Conservation (phyloP, 2,797 vertebrate genomes). For the Nannoperca australis region DNA sequence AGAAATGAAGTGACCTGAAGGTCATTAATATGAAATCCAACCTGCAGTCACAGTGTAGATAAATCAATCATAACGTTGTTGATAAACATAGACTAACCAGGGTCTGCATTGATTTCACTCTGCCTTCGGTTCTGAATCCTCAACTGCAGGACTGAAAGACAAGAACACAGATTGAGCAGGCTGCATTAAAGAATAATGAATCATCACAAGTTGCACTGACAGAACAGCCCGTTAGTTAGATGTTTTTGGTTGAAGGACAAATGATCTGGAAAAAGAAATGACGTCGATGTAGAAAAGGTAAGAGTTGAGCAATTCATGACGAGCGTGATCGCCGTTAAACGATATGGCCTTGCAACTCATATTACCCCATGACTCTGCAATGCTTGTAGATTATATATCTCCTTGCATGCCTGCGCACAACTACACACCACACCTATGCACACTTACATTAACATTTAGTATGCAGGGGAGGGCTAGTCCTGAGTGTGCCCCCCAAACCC, state of each 20-base stretch:
- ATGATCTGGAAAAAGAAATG: conserved; percentile 22
- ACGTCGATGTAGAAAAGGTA: conserved; percentile 10
- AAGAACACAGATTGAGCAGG: conserved; percentile 48
- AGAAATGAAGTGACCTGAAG: conserved; percentile 32
- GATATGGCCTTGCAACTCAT: conserved; percentile 50
- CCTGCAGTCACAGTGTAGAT: conserved; percentile 29
- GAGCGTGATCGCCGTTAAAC: conserved; percentile 29
- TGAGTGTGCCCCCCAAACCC: no score
- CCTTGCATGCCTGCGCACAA: conserved; percentile 31
- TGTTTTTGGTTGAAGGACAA: conserved; percentile 26
- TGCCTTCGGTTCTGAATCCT: conserved; percentile 91
- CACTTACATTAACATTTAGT: conserved; percentile 42
- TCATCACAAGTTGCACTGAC: conserved; percentile 11
- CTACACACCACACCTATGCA: conserved; percentile 29
- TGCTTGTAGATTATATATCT: conserved; percentile 56
- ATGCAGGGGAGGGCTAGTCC: not conserved
- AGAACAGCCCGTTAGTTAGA: conserved; percentile 25
- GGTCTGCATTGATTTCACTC: conserved; percentile 86
- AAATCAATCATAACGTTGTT: conserved; percentile 64
- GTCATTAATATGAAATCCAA: conserved; percentile 56
- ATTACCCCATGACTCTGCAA: conserved; percentile 56
- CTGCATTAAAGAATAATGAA: conserved; percentile 17
- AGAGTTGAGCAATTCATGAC: conserved; percentile 31
- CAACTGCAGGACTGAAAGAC: conserved; percentile 88
- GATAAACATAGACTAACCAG: conserved; percentile 78